These are phyloP conservation scores for Eunapius fragilis DNA, from an alignment of 37 sponge, comb jelly and placozoan genomes.

Conservation along the genomic window DNA sequence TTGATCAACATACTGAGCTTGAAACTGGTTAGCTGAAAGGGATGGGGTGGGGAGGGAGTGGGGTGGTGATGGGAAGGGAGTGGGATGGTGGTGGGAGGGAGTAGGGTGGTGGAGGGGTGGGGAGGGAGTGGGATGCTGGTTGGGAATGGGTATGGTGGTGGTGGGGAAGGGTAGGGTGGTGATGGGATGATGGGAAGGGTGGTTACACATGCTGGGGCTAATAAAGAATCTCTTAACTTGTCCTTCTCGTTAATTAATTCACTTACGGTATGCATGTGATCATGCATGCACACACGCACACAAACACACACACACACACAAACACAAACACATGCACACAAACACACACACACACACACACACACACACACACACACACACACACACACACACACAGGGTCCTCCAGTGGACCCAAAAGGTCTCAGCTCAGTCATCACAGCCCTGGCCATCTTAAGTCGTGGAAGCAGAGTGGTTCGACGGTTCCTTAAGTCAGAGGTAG, in stretches of 20 bases:
- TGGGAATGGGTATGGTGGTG: too few species aligned
- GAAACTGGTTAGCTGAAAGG: conserved; percentile 31
- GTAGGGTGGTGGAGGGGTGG: not conserved
- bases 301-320: too few species aligned
- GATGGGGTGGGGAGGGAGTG: not conserved
- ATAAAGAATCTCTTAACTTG: too few species aligned
- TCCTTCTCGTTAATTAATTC: too few species aligned
- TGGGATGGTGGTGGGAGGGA: not conserved
- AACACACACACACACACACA: too few species aligned
- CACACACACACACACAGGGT: too few species aligned
- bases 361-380: too few species aligned
- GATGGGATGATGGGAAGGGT: not conserved
- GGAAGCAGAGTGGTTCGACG: conserved; percentile 30
- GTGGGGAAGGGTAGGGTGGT: not conserved
- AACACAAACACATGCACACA: too few species aligned
- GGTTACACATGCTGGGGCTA: not conserved
- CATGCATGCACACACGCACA: too few species aligned
- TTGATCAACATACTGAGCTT: conserved; percentile 34
- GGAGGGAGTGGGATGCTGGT: not conserved
- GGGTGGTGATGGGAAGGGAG: not conserved
- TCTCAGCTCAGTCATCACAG: conserved; percentile 1
- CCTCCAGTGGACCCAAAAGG: too few species aligned
- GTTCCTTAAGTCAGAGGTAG: conserved; percentile 31
- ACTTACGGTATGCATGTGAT: too few species aligned
- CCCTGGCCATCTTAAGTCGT: not conserved